These are phyloP conservation scores for Cebus imitator DNA, from an alignment of 2,113 vertebrate genomes.

Conservation along the genomic window DNA sequence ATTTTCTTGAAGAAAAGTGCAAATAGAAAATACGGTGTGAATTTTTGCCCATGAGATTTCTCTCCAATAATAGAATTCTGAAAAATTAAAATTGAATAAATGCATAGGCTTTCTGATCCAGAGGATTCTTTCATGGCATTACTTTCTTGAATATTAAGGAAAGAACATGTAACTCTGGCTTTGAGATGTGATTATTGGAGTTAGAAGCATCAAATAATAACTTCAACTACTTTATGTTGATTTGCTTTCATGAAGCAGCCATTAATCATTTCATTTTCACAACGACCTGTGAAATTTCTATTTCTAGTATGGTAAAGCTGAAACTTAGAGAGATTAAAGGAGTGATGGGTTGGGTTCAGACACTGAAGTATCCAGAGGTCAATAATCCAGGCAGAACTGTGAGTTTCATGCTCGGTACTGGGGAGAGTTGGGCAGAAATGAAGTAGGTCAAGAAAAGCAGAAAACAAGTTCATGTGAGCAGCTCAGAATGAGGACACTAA, in stretches of 20 bases:
- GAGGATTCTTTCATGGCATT: not conserved
- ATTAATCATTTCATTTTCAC: not conserved
- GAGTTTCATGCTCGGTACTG: not conserved
- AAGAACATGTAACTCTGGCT: not conserved
- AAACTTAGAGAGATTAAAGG: not conserved
- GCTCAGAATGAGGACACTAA: not conserved
- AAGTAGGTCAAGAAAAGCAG: not conserved
- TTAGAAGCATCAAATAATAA: not conserved
- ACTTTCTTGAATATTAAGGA: not conserved
- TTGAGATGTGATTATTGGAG: not conserved
- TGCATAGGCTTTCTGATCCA: not conserved
- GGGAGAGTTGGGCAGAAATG: not conserved
- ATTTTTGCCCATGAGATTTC: not conserved
- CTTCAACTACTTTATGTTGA: not conserved
- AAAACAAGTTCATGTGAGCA: not conserved
- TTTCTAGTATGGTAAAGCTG: not conserved
- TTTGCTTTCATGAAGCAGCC: not conserved
- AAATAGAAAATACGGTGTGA: not conserved
- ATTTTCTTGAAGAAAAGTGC: not conserved
- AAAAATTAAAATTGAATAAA: conserved; percentile 5
- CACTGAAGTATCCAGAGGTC: not conserved
- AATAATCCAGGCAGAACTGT: not conserved
- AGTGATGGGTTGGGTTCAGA: not conserved
- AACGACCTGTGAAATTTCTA: not conserved
- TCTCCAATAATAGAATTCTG: not conserved